Conservation (phyloP, 2,797 vertebrate species). For the Lindbergichthys nudifrons region DNA sequence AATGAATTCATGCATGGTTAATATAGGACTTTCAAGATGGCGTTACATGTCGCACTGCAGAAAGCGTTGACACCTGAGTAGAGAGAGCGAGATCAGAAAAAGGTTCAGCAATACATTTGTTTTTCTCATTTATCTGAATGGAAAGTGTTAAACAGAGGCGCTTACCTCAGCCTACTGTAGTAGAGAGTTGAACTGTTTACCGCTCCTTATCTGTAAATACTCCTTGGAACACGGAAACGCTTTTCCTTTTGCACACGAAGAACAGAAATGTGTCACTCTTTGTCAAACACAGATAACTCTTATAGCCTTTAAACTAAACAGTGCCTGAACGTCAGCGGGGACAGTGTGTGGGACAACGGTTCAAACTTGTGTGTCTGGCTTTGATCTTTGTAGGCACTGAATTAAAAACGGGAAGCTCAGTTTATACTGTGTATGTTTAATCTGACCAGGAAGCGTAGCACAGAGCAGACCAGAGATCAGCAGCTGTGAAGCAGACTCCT, state of each 20-base stretch:
- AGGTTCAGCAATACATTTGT: not conserved
- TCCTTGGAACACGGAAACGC: conserved; percentile 12
- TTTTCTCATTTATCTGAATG: not conserved
- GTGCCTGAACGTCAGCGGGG: no score
- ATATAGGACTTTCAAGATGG: not conserved
- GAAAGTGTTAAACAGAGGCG: not conserved
- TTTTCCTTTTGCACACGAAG: conserved; percentile 9
- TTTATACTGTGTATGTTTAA: no score
- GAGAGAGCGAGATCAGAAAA: conserved; percentile 3
- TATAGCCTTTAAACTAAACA: not conserved
- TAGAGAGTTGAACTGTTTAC: conserved; percentile 3
- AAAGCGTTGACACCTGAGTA: conserved; percentile 37
- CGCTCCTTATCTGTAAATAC: conserved; percentile 16
- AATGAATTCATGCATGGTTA: conserved; percentile 17
- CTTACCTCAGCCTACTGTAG: conserved; percentile 48
- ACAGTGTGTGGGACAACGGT: not conserved
- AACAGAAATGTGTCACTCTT: not conserved
- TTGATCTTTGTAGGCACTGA: no score
- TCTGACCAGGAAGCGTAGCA: no score
- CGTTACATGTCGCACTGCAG: conserved; percentile 2
- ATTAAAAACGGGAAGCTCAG: no score
- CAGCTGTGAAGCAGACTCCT: no score
- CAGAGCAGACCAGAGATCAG: no score
- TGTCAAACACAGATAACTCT: not conserved
- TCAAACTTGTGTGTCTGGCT: not conserved